Percentiles rank a stretch among this genome's conserved stretches.
phyloP scores from a whole-genome alignment of 2,113 vertebrate species.

The Trachemys scripta region DNA sequence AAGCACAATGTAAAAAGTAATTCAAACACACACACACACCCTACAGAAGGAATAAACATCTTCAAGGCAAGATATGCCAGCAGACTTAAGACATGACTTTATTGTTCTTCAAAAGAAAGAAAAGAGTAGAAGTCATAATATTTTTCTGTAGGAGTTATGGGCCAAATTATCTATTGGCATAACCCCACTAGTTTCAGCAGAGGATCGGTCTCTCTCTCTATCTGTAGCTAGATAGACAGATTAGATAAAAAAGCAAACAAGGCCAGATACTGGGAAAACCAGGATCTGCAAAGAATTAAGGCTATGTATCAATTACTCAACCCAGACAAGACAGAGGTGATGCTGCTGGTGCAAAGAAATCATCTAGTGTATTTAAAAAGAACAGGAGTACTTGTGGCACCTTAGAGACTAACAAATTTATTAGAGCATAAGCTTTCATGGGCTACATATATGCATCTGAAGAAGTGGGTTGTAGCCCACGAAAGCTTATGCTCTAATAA shows the following conservation, averaged over 20 bases:
- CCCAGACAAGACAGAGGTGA: fast-evolving
- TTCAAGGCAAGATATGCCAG: conserved; percentile 9
- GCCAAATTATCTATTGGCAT: neutral
- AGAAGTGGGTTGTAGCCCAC: no score
- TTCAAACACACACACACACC: neutral
- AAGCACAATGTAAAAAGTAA: conserved; percentile 61
- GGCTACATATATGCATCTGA: no score
- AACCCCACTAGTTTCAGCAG: neutral
- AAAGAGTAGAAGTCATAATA: neutral
- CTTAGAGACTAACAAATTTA: no score
- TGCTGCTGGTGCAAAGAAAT: fast-evolving
- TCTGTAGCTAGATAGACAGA: neutral
- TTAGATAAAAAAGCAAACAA: neutral
- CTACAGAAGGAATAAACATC: conserved; percentile 14
- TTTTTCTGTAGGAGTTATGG: neutral
- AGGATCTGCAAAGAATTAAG: neutral
- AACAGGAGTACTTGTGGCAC: no score
- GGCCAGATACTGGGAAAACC: neutral
- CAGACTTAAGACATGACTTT: neutral
- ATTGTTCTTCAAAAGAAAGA: conserved; percentile 6
- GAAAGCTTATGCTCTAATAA: no score
- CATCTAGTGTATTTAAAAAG: neutral
- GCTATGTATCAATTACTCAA: neutral
- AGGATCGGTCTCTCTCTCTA: neutral
- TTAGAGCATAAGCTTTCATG: no score